phyloP scores from a whole-genome alignment of 2,797 vertebrate species.

The Gallirallus australis region DNA sequence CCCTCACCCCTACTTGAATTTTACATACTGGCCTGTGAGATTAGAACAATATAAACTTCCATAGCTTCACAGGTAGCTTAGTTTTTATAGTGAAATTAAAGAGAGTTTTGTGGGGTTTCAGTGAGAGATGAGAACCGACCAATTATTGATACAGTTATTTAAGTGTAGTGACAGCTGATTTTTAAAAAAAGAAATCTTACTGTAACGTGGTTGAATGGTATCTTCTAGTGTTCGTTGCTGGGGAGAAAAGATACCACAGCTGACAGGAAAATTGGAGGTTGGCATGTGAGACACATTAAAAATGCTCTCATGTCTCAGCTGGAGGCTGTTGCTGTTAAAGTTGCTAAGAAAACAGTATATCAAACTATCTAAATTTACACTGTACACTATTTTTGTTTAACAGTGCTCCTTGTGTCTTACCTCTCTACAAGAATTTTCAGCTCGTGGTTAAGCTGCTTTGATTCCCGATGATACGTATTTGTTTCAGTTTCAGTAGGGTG shows the following conservation, averaged over 20 bases:
- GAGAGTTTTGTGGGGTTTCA: not conserved
- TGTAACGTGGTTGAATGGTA: not conserved
- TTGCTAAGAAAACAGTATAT: not conserved
- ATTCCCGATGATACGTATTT: not conserved
- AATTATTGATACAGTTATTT: not conserved
- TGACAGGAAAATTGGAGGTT: not conserved
- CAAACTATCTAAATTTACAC: not conserved
- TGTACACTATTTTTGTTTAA: not conserved
- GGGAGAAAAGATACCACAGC: not conserved
- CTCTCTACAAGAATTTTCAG: not conserved
- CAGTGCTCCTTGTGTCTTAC: not conserved
- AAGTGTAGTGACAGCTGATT: not conserved
- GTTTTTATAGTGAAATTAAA: not conserved
- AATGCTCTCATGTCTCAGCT: not conserved
- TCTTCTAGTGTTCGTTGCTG: not conserved
- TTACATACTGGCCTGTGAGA: not conserved
- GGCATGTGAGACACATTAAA: not conserved
- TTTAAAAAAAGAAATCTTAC: not conserved
- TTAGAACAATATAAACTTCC: not conserved
- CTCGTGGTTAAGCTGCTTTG: not conserved
- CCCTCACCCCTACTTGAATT: not conserved
- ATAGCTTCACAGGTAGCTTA: not conserved
- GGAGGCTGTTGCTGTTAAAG: not conserved
- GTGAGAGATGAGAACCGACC: not conserved
- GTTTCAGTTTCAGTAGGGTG: not conserved